Percentiles rank a stretch among this genome's conserved stretches.
phyloP scores from a whole-genome alignment of 2,113 vertebrate genomes.

The Electrona antarctica region DNA sequence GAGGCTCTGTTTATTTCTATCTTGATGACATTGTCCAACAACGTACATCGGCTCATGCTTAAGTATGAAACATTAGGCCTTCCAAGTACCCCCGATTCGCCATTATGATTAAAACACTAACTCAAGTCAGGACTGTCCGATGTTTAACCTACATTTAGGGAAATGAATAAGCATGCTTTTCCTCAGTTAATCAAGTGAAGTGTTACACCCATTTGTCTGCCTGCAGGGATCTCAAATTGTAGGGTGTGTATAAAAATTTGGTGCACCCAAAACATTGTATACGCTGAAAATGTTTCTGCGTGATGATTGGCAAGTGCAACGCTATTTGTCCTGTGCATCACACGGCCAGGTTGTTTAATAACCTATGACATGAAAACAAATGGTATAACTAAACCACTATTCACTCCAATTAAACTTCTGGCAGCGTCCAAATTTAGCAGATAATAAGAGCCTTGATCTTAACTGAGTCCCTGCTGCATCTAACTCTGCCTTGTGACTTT shows the following conservation, averaged over 20 bases:
- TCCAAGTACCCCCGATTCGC: slow-evolving; percentile 14
- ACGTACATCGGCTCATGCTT: slow-evolving; percentile 33
- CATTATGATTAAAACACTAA: slow-evolving; percentile 29
- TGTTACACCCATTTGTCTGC: slow-evolving; percentile 18
- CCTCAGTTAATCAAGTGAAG: slow-evolving; percentile 17
- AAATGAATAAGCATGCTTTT: slow-evolving; percentile 14
- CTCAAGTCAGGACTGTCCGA: slow-evolving; percentile 21
- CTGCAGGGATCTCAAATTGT: slow-evolving; percentile 30
- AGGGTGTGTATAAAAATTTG: slow-evolving; percentile 13
- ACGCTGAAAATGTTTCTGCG: slow-evolving; percentile 26
- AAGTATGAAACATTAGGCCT: slow-evolving; percentile 43
- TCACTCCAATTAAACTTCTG: slow-evolving; percentile 70
- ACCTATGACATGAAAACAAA: slow-evolving; percentile 65
- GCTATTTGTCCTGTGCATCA: slow-evolving; percentile 51
- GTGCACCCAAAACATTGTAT: too few relatives aligned
- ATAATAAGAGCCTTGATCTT: slow-evolving; percentile 48
- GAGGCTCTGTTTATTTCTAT: slow-evolving; percentile 64
- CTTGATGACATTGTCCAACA: slow-evolving; percentile 64
- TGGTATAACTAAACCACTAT: slow-evolving; percentile 71
- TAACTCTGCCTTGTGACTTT: slow-evolving; percentile 15
- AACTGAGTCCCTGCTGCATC: slow-evolving; percentile 45
- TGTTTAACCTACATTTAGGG: slow-evolving; percentile 18
- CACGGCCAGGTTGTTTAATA: slow-evolving; percentile 14
- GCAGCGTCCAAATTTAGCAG: slow-evolving; percentile 60
- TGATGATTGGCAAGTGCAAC: slow-evolving; percentile 34